Base-by-base conservation (phyloP, 1,140 invertebrate species). In the Listronotus bonariensis region DNA sequence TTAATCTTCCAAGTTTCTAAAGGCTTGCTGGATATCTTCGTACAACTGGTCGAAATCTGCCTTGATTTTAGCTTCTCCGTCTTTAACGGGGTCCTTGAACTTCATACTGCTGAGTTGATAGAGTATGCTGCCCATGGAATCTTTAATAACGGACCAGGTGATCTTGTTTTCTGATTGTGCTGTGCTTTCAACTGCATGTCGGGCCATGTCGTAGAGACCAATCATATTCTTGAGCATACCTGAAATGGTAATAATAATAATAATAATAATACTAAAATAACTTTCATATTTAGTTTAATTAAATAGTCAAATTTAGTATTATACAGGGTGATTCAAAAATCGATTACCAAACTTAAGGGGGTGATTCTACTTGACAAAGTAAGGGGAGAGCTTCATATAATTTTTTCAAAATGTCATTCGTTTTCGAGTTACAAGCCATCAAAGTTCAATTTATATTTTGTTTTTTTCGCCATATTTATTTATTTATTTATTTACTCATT, bases 31-130 rank as follows among this genome's bases (percentile, higher is more conserved):
- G 83, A 98, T 96, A 76, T 95, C 92, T 82, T 98, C 96, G 65
- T 96, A 85, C 18, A 98, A 80, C 76, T 97, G 94, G 76, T 98
- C 97, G 78, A 95, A 99, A 75, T 99, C 96, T 46, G 92, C 88
- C 80, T 93, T 95, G 79, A 99, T 98, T 82, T 99, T 98, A 3
- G 88, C 87, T 80, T 99, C 97, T 38, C 96, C 96, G 69, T 99
- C 96, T 84, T 97, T 97, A 8, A 96, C 90, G 38, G 97, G 97
- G 82, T 99, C 96, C 92, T 98, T 99, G 86, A 99, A 99, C 82
- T 99, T 99, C 97, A 99, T 99, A 74, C 93, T 96, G 72, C 92
- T 97, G 51, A 99, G 87, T 80, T 98, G 95, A 83, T 99, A 99
- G 60, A 99, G 86, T 73, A 97, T 92, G 76, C 93, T 93, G 72